Evolutionary conservation across 2,113 vertebrate genomes (phyloP).

Genomic region (Blennius ocellaris): DNA sequence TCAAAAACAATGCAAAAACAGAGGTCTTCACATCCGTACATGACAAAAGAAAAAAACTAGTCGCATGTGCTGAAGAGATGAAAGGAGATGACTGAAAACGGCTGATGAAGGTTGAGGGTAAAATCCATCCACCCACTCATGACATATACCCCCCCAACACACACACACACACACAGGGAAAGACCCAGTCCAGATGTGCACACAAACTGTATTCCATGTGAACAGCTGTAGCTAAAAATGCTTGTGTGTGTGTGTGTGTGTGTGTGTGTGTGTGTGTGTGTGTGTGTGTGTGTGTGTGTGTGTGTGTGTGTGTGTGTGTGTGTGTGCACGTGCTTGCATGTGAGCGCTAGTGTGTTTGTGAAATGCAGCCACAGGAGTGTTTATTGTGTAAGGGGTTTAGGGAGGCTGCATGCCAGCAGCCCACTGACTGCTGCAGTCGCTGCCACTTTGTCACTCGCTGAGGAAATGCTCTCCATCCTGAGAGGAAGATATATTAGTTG

Average conservation of each 20-base stretch:
- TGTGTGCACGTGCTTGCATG: constrained; percentile 5
- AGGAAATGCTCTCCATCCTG: constrained; percentile 4
- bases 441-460: constrained; percentile 22
- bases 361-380: constrained; percentile 42
- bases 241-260: not conserved
- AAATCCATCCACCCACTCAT: constrained; percentile 39
- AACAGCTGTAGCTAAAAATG: constrained; percentile 70
- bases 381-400: constrained; percentile 63
- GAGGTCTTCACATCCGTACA: constrained; percentile 10
- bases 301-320: not conserved
- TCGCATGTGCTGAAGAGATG: constrained; percentile 16
- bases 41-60: constrained; percentile 4
- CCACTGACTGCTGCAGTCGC: constrained; percentile 54
- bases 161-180: constrained; percentile 25
- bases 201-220: constrained; percentile 51
- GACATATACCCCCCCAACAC: constrained; percentile 20
- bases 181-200: constrained; percentile 68
- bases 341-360: constrained; percentile 12
- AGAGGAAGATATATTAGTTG: not conserved
- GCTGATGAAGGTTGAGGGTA: constrained; percentile 43
- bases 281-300: constrained; percentile 6
- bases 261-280: too few relatives aligned
- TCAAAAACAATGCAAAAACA: not conserved
- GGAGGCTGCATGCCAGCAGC: constrained; percentile 51
- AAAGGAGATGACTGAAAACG: constrained; percentile 49